phyloP scores from a whole-genome alignment of 1,140 invertebrate genomes.

The Pseudomyrmex pallidus region DNA sequence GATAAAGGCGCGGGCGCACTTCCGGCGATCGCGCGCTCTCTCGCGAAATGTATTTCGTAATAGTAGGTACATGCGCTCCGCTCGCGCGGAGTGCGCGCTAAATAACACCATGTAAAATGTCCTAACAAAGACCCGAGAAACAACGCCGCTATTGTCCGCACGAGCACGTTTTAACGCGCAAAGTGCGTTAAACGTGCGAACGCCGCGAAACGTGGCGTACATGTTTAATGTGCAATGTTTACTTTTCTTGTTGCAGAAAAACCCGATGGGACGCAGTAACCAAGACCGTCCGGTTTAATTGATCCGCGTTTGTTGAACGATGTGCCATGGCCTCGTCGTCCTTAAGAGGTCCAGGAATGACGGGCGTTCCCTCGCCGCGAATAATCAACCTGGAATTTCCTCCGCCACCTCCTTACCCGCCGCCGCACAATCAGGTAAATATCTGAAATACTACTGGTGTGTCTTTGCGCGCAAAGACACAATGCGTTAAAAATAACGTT shows the following conservation, averaged over 20 bases:
- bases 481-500: background rate
- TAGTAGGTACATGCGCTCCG: too few species aligned
- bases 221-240: background rate
- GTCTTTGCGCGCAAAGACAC: too few species aligned
- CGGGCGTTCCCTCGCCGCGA: conserved; percentile 75
- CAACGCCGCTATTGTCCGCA: conserved; percentile 4
- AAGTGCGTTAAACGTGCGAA: background rate
- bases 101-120: conserved; percentile 11
- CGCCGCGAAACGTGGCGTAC: background rate
- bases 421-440: conserved; percentile 79
- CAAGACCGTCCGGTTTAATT: conserved; percentile 35
- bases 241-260: conserved; percentile 18
- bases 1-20: conserved; percentile 1
- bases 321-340: conserved; percentile 80
- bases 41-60: conserved; percentile 28
- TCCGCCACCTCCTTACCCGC: conserved; percentile 86
- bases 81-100: background rate
- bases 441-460: conserved; percentile 23
- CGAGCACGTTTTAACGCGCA: background rate
- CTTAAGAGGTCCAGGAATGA: conserved; percentile 76
- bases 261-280: conserved; percentile 17
- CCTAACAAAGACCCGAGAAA: background rate
- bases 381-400: conserved; percentile 85
- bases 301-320: conserved; percentile 64
- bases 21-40: background rate